Conservation (phyloP, 2,888 invertebrate genomes). For the Pharmacophagus antenor region DNA sequence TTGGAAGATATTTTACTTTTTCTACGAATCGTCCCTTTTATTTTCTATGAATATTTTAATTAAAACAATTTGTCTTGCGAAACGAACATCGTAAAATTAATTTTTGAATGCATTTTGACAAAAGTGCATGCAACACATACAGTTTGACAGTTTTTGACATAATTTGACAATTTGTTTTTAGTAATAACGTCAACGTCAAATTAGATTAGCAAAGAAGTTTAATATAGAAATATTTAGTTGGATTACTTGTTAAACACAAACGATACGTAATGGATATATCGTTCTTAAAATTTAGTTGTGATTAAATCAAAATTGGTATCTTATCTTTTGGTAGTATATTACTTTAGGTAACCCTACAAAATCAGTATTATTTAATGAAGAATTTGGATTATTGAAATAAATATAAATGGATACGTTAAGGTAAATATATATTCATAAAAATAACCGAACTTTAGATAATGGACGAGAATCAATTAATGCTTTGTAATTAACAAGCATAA, state of each 20-base stretch:
- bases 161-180: conserved; percentile 5
- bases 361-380: conserved; percentile 20
- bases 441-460: not conserved
- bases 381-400: conserved; percentile 2
- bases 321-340: not conserved
- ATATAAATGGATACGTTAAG: conserved; percentile 57
- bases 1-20: no score
- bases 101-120: no score
- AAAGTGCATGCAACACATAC: not conserved
- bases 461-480: not conserved
- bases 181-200: conserved; percentile 6
- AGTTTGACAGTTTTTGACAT: not conserved
- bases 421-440: conserved; percentile 38
- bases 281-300: not conserved
- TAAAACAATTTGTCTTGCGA: no score
- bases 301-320: conserved; percentile 9
- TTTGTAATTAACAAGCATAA: not conserved
- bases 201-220: not conserved
- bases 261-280: not conserved
- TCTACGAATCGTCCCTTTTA: no score
- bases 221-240: not conserved
- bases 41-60: no score
- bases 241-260: conserved; percentile 30
- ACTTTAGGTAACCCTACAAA: not conserved
- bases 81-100: no score